Base-by-base conservation (phyloP, 1,140 invertebrate species). In the Drosophila chauvacae region DNA sequence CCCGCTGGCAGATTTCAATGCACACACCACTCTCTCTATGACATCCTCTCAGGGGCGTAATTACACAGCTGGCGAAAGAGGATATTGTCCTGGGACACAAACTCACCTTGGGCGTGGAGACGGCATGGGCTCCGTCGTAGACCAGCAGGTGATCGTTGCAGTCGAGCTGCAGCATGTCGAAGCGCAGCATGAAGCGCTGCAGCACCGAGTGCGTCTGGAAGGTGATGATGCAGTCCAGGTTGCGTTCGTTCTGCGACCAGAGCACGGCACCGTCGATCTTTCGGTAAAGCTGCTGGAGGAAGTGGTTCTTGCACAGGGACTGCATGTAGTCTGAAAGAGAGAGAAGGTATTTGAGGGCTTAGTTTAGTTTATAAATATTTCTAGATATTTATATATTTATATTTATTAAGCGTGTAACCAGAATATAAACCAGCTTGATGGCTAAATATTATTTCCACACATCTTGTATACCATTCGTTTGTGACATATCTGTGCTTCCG, bases 121-220 rank as follows among this genome's bases (percentile, higher is more conserved):
- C 97, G 35, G 96, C 96, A 90, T 98, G 97, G 14, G 97, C 97
- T 11, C 97, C 97, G 93, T 98, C 97, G 91, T 97, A 98, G 83
- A 98, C 97, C 87, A 96, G 97, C 13, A 98, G 95, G 93, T 98
- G 97, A 93, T 98, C 97, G 91, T 98, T 98, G 94, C 97, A 98
- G 93, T 98, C 97, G 59, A 98, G 94, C 78, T 95, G 94, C 28
- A 96, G 93, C 78, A 94, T 93, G 78, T 96, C 96, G 93, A 98
- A 98, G 77, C 97, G 95, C 69, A 98, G 94, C 97, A 98, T 98
- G 93, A 98, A 98, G 77, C 96, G 94, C 93, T 98, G 97, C 72
- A 98, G 94, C 72, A 98, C 97, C 82, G 97, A 97, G 93, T 98
- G 97, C 68, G 97, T 98, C 93, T 98, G 97, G 92, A 98, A 98